A percentile compares a stretch with the other conserved stretches of the same genome.
These are phyloP conservation scores for Andinoacara biseriatus DNA, from an alignment of 2,113 vertebrate species.

Conservation along the genomic window DNA sequence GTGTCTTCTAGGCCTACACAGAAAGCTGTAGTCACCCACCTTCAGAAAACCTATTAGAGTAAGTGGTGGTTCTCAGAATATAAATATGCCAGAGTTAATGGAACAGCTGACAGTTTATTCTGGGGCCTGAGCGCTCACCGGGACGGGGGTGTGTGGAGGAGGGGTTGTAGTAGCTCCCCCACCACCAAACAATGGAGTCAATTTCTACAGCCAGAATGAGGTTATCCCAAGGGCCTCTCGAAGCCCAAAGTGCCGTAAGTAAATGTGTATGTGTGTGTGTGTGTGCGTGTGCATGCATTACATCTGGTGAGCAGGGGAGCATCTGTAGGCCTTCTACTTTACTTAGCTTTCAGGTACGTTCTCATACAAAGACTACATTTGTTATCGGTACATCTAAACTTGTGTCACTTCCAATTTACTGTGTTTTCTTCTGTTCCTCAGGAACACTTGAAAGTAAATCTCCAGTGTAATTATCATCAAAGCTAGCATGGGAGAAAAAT, in stretches of 20 bases:
- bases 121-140: slow-evolving; percentile 63
- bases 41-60: slow-evolving; percentile 81
- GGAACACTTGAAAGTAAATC: slow-evolving; percentile 24
- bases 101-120: slow-evolving; percentile 82
- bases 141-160: not conserved
- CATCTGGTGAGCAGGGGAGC: not conserved
- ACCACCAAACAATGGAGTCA: slow-evolving; percentile 45
- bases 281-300: slow-evolving; percentile 4
- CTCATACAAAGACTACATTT: slow-evolving; percentile 4
- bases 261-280: slow-evolving; percentile 23
- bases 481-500: slow-evolving; percentile 15
- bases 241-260: slow-evolving; percentile 43
- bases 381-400: slow-evolving; percentile 35
- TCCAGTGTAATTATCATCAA: slow-evolving; percentile 46
- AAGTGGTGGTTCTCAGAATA: slow-evolving; percentile 79
- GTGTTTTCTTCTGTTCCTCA: not conserved
- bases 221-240: slow-evolving; percentile 59
- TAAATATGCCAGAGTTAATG: slow-evolving; percentile 81
- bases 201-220: slow-evolving; percentile 71
- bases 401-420: slow-evolving; percentile 31
- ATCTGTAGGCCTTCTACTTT: slow-evolving; percentile 20
- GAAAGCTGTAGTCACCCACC: slow-evolving; percentile 64
- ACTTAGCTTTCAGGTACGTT: slow-evolving; percentile 4
- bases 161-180: slow-evolving; percentile 20
- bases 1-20: slow-evolving; percentile 51